Percentiles rank a stretch among this genome's conserved stretches.
phyloP scores from a whole-genome alignment of 2,888 invertebrate genomes.

The Andrena trimmerana region DNA sequence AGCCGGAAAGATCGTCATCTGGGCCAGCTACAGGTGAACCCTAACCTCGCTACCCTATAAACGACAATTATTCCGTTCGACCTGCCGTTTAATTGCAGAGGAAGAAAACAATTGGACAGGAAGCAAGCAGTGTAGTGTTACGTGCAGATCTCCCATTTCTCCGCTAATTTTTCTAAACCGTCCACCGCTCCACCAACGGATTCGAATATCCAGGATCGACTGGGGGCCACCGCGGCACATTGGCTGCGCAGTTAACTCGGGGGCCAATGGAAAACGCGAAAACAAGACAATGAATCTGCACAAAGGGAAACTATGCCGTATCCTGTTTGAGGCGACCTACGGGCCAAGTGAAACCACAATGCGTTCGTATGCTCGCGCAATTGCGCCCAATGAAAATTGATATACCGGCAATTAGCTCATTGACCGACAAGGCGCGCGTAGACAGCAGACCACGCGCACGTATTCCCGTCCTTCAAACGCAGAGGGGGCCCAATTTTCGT shows the following conservation, averaged over 20 bases:
- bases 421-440: slow-evolving; percentile 75
- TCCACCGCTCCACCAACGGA: not conserved
- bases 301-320: slow-evolving; percentile 70
- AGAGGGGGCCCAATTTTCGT: slow-evolving; percentile 46
- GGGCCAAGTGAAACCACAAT: slow-evolving; percentile 76
- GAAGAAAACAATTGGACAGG: not conserved
- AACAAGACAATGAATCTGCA: slow-evolving; percentile 62
- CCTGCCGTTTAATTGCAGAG: not conserved
- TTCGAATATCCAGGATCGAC: slow-evolving; percentile 31
- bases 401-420: slow-evolving; percentile 82
- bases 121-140: not conserved
- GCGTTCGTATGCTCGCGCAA: slow-evolving; percentile 78
- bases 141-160: slow-evolving; percentile 1
- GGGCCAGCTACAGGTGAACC: not conserved
- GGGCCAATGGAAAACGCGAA: slow-evolving; percentile 48
- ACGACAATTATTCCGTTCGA: not conserved
- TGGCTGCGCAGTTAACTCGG: slow-evolving; percentile 31
- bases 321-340: slow-evolving; percentile 78
- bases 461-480: slow-evolving; percentile 39
- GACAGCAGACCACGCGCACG: slow-evolving; percentile 46
- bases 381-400: slow-evolving; percentile 83
- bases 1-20: not conserved
- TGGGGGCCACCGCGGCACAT: slow-evolving; percentile 13
- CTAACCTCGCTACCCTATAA: not conserved
- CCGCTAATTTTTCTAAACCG: not conserved